Conservation (phyloP, 2,113 vertebrate species). For the Tragulus kanchil region DNA sequence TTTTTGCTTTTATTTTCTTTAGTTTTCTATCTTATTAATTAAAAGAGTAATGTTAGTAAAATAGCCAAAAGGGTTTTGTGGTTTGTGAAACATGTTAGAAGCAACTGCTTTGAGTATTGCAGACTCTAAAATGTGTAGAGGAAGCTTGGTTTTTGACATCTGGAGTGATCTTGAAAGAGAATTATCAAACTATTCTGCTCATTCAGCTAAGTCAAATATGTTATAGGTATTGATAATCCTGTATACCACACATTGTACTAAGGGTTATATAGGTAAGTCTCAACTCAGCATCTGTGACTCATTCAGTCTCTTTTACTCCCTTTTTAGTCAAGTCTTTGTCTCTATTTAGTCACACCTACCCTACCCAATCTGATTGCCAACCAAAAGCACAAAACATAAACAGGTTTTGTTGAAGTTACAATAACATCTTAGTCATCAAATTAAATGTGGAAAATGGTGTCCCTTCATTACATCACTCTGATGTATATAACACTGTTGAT, state of each 20-base stretch:
- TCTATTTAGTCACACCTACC: neutral
- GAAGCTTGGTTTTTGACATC: neutral
- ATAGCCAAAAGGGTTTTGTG: neutral
- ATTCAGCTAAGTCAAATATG: neutral
- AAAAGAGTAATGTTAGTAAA: neutral
- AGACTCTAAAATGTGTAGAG: neutral
- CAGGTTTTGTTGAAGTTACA: neutral
- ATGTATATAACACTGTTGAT: neutral
- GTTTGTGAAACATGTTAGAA: neutral
- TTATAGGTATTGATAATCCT: neutral
- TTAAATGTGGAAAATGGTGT: neutral
- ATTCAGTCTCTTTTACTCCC: neutral
- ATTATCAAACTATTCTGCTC: neutral
- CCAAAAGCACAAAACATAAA: neutral
- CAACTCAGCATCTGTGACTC: neutral
- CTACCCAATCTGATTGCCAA: neutral
- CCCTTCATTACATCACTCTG: neutral
- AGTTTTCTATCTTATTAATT: neutral
- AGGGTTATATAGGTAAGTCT: neutral
- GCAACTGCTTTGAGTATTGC: neutral
- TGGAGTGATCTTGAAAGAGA: neutral
- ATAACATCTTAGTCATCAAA: neutral
- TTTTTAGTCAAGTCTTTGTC: neutral
- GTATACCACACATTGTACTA: neutral
- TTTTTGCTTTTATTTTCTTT: neutral